Conservation (phyloP, 2,888 invertebrate species). For the Glaucopsyche alexis region DNA sequence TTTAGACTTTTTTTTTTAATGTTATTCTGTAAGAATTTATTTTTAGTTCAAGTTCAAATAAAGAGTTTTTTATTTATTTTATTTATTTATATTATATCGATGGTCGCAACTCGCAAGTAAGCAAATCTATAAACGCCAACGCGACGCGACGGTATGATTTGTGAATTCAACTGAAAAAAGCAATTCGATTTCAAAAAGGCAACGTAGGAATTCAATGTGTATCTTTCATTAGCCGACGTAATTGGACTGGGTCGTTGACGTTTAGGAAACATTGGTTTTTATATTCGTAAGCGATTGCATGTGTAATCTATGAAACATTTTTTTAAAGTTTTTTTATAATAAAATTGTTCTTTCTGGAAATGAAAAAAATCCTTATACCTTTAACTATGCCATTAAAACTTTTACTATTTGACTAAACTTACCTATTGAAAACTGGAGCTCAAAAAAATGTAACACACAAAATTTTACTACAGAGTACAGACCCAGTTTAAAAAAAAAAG, state of each 20-base stretch:
- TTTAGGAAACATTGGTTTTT: conserved; percentile 16
- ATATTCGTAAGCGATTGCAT: background rate
- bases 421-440: background rate
- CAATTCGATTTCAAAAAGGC: conserved; percentile 60
- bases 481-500: conserved; percentile 19
- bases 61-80: too few relatives aligned
- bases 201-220: conserved; percentile 36
- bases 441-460: background rate
- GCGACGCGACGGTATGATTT: conserved; percentile 21
- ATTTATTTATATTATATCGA: background rate
- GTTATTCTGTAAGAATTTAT: too few relatives aligned
- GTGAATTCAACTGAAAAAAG: conserved; percentile 54
- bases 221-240: conserved; percentile 66
- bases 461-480: conserved; percentile 16
- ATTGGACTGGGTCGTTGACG: conserved; percentile 70
- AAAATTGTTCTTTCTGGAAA: background rate
- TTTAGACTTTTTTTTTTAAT: too few relatives aligned
- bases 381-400: background rate
- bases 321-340: background rate
- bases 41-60: too few relatives aligned
- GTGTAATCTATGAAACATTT: background rate
- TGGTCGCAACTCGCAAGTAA: conserved; percentile 5
- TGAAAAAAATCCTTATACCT: background rate
- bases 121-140: conserved; percentile 25
- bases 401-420: too few relatives aligned